Conservation (phyloP, 37 sponge, comb jelly and placozoan genomes). For the Axinella damicornis region DNA sequence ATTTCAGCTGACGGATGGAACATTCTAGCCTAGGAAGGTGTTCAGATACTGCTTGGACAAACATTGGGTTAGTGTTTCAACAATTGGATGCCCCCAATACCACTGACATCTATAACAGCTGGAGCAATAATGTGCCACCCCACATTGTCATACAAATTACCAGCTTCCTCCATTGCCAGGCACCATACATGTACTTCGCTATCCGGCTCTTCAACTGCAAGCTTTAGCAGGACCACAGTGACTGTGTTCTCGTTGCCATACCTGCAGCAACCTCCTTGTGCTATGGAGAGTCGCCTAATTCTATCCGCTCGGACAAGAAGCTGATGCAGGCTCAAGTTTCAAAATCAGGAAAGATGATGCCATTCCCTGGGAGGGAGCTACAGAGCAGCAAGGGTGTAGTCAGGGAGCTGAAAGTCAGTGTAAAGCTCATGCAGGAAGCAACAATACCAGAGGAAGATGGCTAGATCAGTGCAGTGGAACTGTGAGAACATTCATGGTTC, state of each 20-base stretch:
- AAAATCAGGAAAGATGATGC: background rate
- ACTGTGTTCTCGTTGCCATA: constrained; percentile 17
- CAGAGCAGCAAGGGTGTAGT: too few relatives aligned
- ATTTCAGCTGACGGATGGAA: background rate
- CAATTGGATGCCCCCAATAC: constrained; percentile 11
- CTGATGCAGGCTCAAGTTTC: background rate
- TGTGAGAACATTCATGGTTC: too few relatives aligned
- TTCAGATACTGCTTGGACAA: background rate
- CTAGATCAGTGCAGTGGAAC: too few relatives aligned
- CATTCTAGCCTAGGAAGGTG: background rate
- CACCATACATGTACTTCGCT: background rate
- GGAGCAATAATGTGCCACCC: background rate
- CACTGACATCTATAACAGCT: constrained; percentile 17
- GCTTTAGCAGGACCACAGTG: background rate
- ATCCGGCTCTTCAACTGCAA: background rate
- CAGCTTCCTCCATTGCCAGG: background rate
- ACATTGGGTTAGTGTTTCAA: constrained; percentile 45
- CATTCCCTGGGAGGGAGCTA: background rate
- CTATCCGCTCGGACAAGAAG: background rate
- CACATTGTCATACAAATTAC: background rate
- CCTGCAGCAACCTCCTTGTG: background rate
- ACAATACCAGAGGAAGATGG: too few relatives aligned
- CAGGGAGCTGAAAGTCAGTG: too few relatives aligned
- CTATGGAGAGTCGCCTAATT: background rate
- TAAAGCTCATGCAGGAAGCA: too few relatives aligned